These are phyloP conservation scores for Aethina tumida DNA, from an alignment of 1,140 invertebrate species.

Conservation along the genomic window DNA sequence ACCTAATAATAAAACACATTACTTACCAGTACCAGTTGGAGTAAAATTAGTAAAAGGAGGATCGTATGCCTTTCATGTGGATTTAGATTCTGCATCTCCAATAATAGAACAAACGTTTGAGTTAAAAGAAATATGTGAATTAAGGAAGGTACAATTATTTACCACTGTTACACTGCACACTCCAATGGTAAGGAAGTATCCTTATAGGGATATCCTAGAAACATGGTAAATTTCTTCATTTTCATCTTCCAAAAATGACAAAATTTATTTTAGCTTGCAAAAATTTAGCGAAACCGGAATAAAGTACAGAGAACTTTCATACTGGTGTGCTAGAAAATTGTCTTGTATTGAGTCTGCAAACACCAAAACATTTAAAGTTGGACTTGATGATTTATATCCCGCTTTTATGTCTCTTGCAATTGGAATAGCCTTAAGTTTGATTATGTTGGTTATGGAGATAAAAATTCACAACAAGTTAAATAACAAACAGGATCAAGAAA, in stretches of 20 bases:
- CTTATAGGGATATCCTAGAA: constrained; percentile 16
- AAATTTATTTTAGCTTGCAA: constrained; percentile 8
- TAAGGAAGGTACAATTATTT: constrained; percentile 18
- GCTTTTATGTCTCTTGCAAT: constrained; percentile 10
- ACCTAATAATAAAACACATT: constrained; percentile 6
- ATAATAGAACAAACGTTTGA: constrained; percentile 18
- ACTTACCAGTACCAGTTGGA: constrained; percentile 9
- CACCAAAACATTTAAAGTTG: constrained; percentile 6
- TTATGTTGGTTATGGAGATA: no score
- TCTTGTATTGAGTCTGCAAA: constrained; percentile 5
- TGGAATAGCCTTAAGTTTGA: no score
- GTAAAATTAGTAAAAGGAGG: constrained; percentile 17
- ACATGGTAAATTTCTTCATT: constrained; percentile 13
- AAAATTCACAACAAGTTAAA: no score
- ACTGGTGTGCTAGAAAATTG: constrained; percentile 11
- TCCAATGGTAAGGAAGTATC: constrained; percentile 15
- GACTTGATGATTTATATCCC: constrained; percentile 12
- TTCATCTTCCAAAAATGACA: not conserved
- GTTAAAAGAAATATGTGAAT: constrained; percentile 15
- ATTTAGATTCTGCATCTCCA: constrained; percentile 18
- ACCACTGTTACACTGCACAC: constrained; percentile 10
- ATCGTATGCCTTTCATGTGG: constrained; percentile 22
- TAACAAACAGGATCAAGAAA: no score
- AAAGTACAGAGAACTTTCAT: constrained; percentile 4
- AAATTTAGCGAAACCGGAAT: constrained; percentile 10